Base-by-base conservation (phyloP, 1,140 invertebrate genomes). In the Brachionus paranguensis region DNA sequence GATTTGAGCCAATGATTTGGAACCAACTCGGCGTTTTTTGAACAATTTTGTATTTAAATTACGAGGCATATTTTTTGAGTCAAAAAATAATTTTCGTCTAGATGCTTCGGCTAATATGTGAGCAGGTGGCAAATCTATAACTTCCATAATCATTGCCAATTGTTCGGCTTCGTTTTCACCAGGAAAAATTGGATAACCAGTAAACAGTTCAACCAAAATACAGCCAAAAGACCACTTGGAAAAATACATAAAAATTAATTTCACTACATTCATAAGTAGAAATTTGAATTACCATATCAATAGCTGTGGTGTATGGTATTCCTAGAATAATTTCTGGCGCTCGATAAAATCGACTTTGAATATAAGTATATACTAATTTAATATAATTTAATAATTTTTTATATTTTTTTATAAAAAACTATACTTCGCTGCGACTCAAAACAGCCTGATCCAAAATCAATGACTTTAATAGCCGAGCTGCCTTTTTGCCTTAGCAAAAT, bases 221-320 rank as follows among this genome's bases (percentile, higher is more conserved):
- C 97, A 99, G 0, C 98, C 98, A 68, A 98, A 90, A 83, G 94
- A 89, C 88, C 89, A 90, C 89, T 90, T 90, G 85, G 24, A 24
- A 24, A 24, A 24, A 24, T 24, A 24, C 12, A 65, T 33, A 12
- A 0, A 2, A 33, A 12, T 41, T n/a, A 84, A 41, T 27, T 64
- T 24, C 27, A 29, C 33, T 37, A 37, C 33, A 37, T 37, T 37
- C 33, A 37, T 37, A 37, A 11, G 79, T 45, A n/a, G 27, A 5
- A 47, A 3, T 47, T 47, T n/a, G 0, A 47, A 3, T 70, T 53
- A 68, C 78, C 83, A 84, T 85, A 89, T 98, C 96, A 85, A 99
- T 99, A 12, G 96, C 94, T 93, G 97, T 96, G n/a, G 96, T 96
- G 90, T 99, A 99, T 86, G 94, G 93, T 68, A 89, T 79, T 7